Conservation (phyloP, 2,888 invertebrate genomes). For the Leptopilina myrica region DNA sequence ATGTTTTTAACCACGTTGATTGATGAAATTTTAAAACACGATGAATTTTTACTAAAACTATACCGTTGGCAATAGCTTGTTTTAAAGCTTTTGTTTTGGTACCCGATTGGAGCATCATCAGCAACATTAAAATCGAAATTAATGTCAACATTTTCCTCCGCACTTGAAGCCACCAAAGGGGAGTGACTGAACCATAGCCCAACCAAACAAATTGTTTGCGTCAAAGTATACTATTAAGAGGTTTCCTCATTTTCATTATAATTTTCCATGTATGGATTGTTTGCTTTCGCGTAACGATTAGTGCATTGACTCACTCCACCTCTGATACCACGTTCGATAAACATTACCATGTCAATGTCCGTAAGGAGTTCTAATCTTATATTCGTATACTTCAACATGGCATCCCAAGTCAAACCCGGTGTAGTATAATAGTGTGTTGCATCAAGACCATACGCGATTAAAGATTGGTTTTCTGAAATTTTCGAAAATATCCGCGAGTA, state of each 20-base stretch:
- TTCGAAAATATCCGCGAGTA: conserved; percentile 46
- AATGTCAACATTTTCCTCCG: not conserved
- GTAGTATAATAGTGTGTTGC: conserved; percentile 47
- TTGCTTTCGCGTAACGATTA: conserved; percentile 52
- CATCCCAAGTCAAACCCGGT: conserved; percentile 50
- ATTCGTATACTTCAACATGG: conserved; percentile 50
- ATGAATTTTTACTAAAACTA: conserved; percentile 60
- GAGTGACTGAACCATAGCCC: conserved; percentile 31
- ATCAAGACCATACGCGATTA: conserved; percentile 34
- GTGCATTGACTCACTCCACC: not conserved
- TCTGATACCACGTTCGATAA: conserved; percentile 12
- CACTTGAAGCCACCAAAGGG: conserved; percentile 33
- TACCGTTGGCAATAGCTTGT: conserved; percentile 60
- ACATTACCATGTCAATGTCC: conserved; percentile 17
- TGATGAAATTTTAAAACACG: conserved; percentile 67
- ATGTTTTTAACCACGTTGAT: conserved; percentile 58
- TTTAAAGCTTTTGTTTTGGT: conserved; percentile 63
- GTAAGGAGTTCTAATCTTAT: conserved; percentile 37
- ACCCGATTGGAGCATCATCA: conserved; percentile 10
- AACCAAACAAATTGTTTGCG: conserved; percentile 39
- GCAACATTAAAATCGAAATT: not conserved
- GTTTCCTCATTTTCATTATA: not conserved
- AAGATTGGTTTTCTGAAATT: conserved; percentile 51
- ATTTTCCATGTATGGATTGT: conserved; percentile 12
- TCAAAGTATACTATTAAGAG: conserved; percentile 15